Evolutionary conservation across 2,797 vertebrate genomes (phyloP), one percentile per base, ranked within the genome.

Genomic region (Pristis pectinata): DNA sequence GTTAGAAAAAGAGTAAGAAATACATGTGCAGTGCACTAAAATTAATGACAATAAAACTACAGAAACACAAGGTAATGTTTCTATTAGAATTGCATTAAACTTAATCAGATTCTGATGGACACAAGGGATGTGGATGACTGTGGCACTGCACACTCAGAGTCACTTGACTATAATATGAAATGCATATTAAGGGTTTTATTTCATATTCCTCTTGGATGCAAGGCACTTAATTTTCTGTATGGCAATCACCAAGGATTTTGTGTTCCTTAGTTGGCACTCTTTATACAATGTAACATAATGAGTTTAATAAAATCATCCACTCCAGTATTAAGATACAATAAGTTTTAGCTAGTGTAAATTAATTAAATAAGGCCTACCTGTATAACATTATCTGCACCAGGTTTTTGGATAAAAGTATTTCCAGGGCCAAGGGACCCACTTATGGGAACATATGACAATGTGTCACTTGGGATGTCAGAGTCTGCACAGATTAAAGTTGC

Each of bases 341-440:
- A 74, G 74, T 1, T 8, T 13, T 24, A 74, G 67, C 2, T 53
- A 49, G 8, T 15, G 1, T 53, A 41, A 27, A 79, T 22, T 34
- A n/a, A 17, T 74, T 74, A n/a, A 27, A 44, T 27, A 13, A 34
- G 76, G 44, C 96, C 96, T 94, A 95, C 96, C 95, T 95, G 95
- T 64, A 95, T 95, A 70, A 67, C 72, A 56, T 95, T 95, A 70
- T 85, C 93, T 94, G 95, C 80, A 19, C 79, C 83, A 74, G 96
- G 70, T 0, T 94, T 95, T 95, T 96, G 95, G 72, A 95, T 80
- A 94, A 96, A 97, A 80, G 95, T 67, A 82, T 95, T 95, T 76
- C 94, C 95, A 41, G 24, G 53, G 0, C 94, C 96, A 37, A 87
- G 0, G 0, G 95, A 95, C 3, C 95, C 95, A 34, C 83, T 95